Percentiles rank a stretch among this genome's conserved stretches.
Evolutionary conservation across 2,888 invertebrate species (phyloP).

Genomic region (Drosophila borealis): DNA sequence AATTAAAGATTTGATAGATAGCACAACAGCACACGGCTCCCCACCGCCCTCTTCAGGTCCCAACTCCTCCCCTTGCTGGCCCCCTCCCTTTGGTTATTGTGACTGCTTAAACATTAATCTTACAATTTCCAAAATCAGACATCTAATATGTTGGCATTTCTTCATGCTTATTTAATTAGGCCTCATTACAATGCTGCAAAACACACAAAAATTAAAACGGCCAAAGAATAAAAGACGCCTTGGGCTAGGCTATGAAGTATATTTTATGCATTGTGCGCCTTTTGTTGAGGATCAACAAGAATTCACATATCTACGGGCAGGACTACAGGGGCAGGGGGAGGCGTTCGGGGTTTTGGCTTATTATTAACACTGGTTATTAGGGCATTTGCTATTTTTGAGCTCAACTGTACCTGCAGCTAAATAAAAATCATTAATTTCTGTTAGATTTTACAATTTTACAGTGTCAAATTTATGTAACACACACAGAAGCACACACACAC

Average conservation of each 20-base stretch:
- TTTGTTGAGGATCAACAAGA: conserved; percentile 16
- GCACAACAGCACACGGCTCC: conserved; percentile 3
- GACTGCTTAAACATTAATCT: conserved; percentile 53
- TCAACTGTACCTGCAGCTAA: conserved; percentile 64
- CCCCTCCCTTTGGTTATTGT: conserved; percentile 9
- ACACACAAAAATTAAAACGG: not conserved
- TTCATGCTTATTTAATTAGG: conserved; percentile 40
- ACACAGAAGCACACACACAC: conserved; percentile 15
- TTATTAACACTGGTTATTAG: conserved; percentile 20
- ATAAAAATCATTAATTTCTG: conserved; percentile 77
- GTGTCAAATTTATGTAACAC: conserved; percentile 74
- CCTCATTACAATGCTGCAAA: conserved; percentile 15
- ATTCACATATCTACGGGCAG: not conserved
- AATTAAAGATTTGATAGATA: conserved; percentile 76
- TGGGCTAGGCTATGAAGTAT: conserved; percentile 31
- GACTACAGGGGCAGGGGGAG: not conserved
- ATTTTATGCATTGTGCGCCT: conserved; percentile 25
- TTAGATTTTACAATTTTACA: conserved; percentile 77
- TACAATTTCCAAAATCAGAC: conserved; percentile 30
- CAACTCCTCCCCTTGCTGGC: not conserved
- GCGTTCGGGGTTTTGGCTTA: not conserved
- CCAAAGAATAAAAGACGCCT: conserved; percentile 20
- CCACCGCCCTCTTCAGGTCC: not conserved
- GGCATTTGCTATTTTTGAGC: conserved; percentile 18
- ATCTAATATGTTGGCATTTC: conserved; percentile 16